Evolutionary conservation across 1,140 invertebrate species (phyloP), one percentile per base, ranked within the genome.

Genomic region (Drosophila prosaltans): DNA sequence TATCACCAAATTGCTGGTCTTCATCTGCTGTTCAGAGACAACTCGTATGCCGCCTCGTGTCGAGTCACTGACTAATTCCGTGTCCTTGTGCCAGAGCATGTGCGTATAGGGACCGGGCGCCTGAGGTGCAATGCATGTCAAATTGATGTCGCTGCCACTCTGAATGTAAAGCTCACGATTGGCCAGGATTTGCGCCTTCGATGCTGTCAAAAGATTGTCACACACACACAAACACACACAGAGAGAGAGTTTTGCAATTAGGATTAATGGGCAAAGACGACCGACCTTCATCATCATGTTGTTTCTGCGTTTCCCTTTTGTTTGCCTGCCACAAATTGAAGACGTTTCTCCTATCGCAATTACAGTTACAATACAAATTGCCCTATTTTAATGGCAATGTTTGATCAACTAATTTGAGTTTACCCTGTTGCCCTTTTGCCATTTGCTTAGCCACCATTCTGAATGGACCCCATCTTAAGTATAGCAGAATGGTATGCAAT

Each of bases 1-100:
- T 86, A 98, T 97, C 65, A 97, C 94, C 80, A 98, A 94, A 73
- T 96, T 94, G 71, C 96, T 97, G 66, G 96, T 97, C 65, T 96
- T 94, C 32, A 96, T 97, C 74, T 96, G 95, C 86, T 97, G 97
- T 86, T 97, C 97, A 1, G 97, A 97, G 26, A 97, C 95, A 26
- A 98, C 96, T 81, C 94, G 97, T 80, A 98, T 97, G 48, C 97
- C 96, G 41, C 96, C 95, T 11, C 96, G 94, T 81, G 96, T 95
- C 60, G 96, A 96, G 92, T 98, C 97, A 93, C 97, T 98, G 91
- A 98, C 96, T 70, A 98, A 96, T 90, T 96, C 95, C 9, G 95
- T 95, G 54, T 96, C 97, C 78, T 96, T 96, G 92, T 97, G 97
- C 97, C 97, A 98, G 92, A 97, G 97, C 92, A 98, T 97, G 93